Conservation (phyloP, 2,797 vertebrate species). For the Spinibarbus caldwelli region DNA sequence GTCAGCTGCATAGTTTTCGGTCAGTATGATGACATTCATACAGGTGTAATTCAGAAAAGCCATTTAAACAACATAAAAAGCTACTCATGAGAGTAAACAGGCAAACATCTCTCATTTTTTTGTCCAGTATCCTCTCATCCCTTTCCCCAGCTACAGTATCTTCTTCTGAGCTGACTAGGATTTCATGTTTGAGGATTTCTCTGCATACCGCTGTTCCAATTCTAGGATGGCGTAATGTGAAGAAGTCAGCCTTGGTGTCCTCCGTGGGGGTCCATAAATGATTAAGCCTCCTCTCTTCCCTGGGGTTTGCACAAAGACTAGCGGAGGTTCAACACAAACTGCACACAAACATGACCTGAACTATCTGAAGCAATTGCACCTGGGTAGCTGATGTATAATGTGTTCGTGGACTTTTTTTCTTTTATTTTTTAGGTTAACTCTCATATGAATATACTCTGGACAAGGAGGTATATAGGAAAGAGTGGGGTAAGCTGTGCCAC, state of each 20-base stretch:
- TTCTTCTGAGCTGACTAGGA: slow-evolving; percentile 38
- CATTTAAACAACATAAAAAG: neutral
- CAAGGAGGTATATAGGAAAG: neutral
- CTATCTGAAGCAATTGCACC: slow-evolving; percentile 19
- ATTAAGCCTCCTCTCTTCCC: slow-evolving; percentile 43
- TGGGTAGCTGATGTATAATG: slow-evolving; percentile 12
- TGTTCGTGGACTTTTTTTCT: neutral
- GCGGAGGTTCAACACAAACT: slow-evolving; percentile 29
- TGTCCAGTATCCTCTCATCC: slow-evolving; percentile 29
- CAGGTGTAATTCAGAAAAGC: slow-evolving; percentile 17
- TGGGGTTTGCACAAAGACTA: slow-evolving; percentile 25
- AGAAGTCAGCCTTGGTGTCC: slow-evolving; percentile 35
- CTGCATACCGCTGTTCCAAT: slow-evolving; percentile 35
- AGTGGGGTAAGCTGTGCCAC: neutral
- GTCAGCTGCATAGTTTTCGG: slow-evolving; percentile 13
- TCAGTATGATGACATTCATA: slow-evolving; percentile 19
- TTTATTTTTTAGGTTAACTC: neutral
- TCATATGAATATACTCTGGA: neutral
- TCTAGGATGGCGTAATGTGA: slow-evolving; percentile 24
- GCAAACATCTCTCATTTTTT: slow-evolving; percentile 9
- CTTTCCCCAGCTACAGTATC: slow-evolving; percentile 4
- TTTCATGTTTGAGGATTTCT: slow-evolving; percentile 21
- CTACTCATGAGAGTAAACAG: neutral
- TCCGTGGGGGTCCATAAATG: slow-evolving; percentile 43
- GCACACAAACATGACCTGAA: slow-evolving; percentile 9